A percentile compares a stretch with the other conserved stretches of the same genome.
These are phyloP conservation scores for Picus viridis DNA, from an alignment of 2,797 vertebrate genomes.

Conservation along the genomic window DNA sequence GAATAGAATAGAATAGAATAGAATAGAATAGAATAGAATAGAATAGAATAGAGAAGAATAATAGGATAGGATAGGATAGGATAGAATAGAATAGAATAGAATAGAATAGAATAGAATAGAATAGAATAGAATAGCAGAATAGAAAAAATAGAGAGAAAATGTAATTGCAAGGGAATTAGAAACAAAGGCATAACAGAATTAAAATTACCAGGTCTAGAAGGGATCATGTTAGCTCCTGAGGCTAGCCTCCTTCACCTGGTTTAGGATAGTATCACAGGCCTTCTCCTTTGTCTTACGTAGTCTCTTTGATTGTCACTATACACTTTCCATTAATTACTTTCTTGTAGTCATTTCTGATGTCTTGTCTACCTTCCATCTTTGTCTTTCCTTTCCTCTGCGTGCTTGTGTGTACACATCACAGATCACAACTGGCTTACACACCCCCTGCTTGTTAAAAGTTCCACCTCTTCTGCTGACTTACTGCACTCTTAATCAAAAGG, in stretches of 20 bases:
- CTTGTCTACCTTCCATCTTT: slow-evolving; percentile 65
- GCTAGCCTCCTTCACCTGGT: not conserved
- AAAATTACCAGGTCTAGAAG: slow-evolving; percentile 4
- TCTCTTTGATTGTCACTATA: slow-evolving; percentile 59
- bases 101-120: not conserved
- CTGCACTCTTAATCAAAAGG: slow-evolving; percentile 82
- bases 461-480: slow-evolving; percentile 80
- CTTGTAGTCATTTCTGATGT: slow-evolving; percentile 67
- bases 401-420: not conserved
- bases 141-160: not conserved
- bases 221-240: not conserved
- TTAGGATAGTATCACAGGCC: slow-evolving; percentile 36
- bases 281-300: slow-evolving; percentile 25
- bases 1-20: no score
- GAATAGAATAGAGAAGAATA: not conserved
- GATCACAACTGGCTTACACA: not conserved
- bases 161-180: not conserved
- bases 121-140: no score
- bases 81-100: not conserved
- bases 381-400: not conserved
- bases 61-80: not conserved
- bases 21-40: no score
- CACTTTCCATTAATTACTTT: slow-evolving; percentile 61
- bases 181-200: not conserved
- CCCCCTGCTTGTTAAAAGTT: slow-evolving; percentile 50